These are phyloP conservation scores for Epizoanthus stellaris DNA, from an alignment of 92 coral and sea anemone genomes.

Conservation along the genomic window DNA sequence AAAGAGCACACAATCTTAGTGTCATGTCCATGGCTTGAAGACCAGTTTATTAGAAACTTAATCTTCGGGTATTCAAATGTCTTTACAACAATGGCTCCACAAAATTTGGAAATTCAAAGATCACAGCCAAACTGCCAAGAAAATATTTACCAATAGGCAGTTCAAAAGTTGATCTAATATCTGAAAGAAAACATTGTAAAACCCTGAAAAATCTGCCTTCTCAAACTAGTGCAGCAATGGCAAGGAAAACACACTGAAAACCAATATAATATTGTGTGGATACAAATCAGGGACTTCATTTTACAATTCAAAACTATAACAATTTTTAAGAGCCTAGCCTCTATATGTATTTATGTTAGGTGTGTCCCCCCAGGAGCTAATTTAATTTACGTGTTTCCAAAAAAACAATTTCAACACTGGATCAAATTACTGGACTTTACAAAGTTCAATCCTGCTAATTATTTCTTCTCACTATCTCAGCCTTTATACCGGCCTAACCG, in stretches of 20 bases:
- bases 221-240: slow-evolving; percentile 5
- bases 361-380: slow-evolving; percentile 25
- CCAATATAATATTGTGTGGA: background rate
- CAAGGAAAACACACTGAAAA: slow-evolving; percentile 7
- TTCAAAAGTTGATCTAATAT: background rate
- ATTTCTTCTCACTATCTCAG: slow-evolving; percentile 7
- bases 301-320: slow-evolving; percentile 33
- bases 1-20: background rate
- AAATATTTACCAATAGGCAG: slow-evolving; percentile 24
- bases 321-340: slow-evolving; percentile 30
- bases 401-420: slow-evolving; percentile 35
- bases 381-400: slow-evolving; percentile 24
- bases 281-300: background rate
- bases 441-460: slow-evolving; percentile 49
- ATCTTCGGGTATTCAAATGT: slow-evolving; percentile 37
- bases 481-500: slow-evolving; percentile 80
- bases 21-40: slow-evolving; percentile 34
- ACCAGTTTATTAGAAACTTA: slow-evolving; percentile 12
- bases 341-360: background rate
- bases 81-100: slow-evolving; percentile 19
- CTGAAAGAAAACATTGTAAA: background rate
- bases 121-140: slow-evolving; percentile 12
- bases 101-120: slow-evolving; percentile 24
- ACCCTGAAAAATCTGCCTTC: slow-evolving; percentile 17
- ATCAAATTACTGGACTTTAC: slow-evolving; percentile 62